Evolutionary conservation across 64 coral and sea anemone genomes (phyloP).

Genomic region (Stylophora pistillata): DNA sequence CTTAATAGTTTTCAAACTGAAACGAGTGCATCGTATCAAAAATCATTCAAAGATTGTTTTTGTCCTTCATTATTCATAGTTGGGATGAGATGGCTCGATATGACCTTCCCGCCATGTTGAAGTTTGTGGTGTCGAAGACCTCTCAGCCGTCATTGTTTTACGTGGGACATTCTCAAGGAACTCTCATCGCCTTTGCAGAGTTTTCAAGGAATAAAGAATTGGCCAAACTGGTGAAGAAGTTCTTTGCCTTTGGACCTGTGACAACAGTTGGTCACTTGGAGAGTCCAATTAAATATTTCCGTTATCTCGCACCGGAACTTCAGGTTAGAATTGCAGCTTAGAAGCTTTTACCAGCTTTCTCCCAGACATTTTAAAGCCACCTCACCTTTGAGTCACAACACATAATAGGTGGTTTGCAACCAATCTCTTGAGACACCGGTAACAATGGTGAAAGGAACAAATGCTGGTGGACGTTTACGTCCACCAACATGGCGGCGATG

Average conservation of each 20-base stretch:
- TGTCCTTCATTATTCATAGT: constrained; percentile 19
- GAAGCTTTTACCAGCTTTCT: too few species aligned
- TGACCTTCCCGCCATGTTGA: constrained; percentile 89
- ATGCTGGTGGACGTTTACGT: too few species aligned
- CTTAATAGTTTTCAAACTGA: background rate
- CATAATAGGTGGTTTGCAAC: too few species aligned
- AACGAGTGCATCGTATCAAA: background rate
- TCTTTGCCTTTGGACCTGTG: constrained; percentile 81
- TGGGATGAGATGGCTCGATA: constrained; percentile 91
- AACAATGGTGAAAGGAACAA: too few species aligned
- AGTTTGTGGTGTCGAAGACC: constrained; percentile 66
- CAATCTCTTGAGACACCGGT: too few species aligned
- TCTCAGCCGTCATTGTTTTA: constrained; percentile 70
- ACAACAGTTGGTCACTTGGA: constrained; percentile 59
- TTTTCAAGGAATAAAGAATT: constrained; percentile 63
- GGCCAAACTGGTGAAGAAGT: constrained; percentile 73
- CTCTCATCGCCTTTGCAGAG: constrained; percentile 73
- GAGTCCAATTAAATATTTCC: constrained; percentile 67
- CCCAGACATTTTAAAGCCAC: too few species aligned
- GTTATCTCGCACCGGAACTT: constrained; percentile 41
- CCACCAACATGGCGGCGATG: too few species aligned
- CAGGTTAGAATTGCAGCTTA: constrained; percentile 6
- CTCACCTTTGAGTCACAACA: too few species aligned
- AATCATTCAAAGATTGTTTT: background rate
- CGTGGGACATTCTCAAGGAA: constrained; percentile 80